Evolutionary conservation across 2,797 vertebrate species (phyloP).

Genomic region (Lophius americanus): DNA sequence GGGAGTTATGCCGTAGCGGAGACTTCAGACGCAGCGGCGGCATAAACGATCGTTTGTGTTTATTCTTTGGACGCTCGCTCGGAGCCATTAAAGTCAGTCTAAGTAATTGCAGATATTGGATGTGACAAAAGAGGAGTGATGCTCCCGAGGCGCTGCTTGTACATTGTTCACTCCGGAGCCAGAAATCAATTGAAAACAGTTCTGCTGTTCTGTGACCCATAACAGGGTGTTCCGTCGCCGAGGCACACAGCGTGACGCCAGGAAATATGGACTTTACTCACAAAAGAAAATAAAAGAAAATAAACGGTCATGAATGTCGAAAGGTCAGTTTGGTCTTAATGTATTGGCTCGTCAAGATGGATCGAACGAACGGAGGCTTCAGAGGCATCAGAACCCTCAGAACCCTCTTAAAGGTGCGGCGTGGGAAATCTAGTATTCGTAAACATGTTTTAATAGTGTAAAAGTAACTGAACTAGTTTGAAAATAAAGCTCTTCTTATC

Average conservation of each 20-base stretch:
- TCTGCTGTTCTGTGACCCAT: slow-evolving; percentile 5
- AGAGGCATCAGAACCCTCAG: background rate
- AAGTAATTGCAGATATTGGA: slow-evolving; percentile 55
- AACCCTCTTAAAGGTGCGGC: background rate
- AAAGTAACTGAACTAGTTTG: too few relatives aligned
- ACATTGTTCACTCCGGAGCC: slow-evolving; percentile 44
- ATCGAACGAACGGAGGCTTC: background rate
- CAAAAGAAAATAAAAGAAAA: background rate
- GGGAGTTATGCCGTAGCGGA: background rate
- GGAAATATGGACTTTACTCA: too few relatives aligned
- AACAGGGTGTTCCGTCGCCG: slow-evolving; percentile 11
- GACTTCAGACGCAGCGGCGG: background rate
- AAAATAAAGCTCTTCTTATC: background rate
- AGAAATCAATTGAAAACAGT: slow-evolving; percentile 57
- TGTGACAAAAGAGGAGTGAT: slow-evolving; percentile 49
- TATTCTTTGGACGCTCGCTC: slow-evolving; percentile 18
- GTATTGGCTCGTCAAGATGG: slow-evolving; percentile 6
- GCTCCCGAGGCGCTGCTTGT: slow-evolving; percentile 44
- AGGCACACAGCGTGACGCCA: background rate
- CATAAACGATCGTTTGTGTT: slow-evolving; percentile 1
- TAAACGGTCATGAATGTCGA: slow-evolving; percentile 4
- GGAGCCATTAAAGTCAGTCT: slow-evolving; percentile 39
- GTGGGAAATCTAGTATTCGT: background rate
- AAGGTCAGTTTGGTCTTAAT: background rate
- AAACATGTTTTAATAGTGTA: background rate